phyloP scores from a whole-genome alignment of 2,797 vertebrate genomes.

The Melanogrammus aeglefinus region DNA sequence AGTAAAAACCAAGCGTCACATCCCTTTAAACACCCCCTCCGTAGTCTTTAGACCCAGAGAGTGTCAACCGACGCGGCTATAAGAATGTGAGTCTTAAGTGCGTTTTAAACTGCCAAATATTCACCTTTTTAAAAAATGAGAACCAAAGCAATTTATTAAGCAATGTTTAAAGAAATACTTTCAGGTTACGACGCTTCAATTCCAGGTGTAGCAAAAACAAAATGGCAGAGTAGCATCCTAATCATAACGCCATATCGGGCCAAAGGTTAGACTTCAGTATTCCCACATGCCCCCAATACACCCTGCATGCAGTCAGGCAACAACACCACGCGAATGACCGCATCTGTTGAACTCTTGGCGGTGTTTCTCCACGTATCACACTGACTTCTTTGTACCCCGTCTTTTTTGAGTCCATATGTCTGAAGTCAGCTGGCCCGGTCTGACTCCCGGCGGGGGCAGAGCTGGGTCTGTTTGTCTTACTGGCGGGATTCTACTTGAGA shows the following conservation, averaged over 20 bases:
- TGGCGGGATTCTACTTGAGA: neutral
- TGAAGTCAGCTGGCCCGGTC: neutral
- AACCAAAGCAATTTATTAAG: neutral
- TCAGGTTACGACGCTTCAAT: neutral
- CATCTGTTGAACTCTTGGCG: neutral
- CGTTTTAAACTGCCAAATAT: neutral
- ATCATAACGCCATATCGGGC: too few species aligned
- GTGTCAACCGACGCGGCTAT: neutral
- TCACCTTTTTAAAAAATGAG: neutral
- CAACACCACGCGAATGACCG: neutral
- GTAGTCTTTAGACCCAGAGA: neutral
- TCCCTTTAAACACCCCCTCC: too few species aligned
- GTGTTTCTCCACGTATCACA: too few species aligned
- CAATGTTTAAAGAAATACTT: neutral
- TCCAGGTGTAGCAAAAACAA: neutral
- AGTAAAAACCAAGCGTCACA: too few species aligned
- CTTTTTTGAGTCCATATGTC: neutral
- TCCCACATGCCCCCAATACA: neutral
- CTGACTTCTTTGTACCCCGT: neutral
- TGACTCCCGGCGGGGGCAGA: neutral
- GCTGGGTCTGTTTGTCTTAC: neutral
- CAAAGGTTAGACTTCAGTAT: too few species aligned
- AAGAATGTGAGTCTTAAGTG: neutral
- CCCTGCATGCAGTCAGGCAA: neutral
- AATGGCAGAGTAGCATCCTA: too few species aligned